phyloP scores from a whole-genome alignment of 2,888 invertebrate genomes.

The Ethmia dodecea region DNA sequence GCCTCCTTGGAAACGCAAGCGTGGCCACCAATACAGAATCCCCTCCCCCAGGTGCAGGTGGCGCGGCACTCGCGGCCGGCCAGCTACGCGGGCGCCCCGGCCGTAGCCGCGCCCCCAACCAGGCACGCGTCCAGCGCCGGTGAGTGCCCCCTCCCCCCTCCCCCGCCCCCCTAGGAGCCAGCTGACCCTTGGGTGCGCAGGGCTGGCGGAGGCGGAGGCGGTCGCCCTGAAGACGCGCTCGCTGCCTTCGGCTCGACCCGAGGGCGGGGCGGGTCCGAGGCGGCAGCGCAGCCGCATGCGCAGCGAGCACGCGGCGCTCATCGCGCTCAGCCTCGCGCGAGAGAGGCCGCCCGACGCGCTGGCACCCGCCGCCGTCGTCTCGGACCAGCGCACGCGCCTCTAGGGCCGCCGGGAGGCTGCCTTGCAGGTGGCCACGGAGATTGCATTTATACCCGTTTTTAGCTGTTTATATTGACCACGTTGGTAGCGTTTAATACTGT shows the following conservation, averaged over 20 bases:
- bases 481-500: too few species aligned
- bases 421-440: conserved; percentile 57
- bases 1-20: too few species aligned
- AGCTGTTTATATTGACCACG: too few species aligned
- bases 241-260: conserved; percentile 83
- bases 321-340: conserved; percentile 86
- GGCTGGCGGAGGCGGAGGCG: conserved; percentile 36
- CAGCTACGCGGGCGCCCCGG: conserved; percentile 53
- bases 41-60: conserved; percentile 35
- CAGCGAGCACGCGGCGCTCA: conserved; percentile 89
- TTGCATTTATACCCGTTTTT: too few species aligned
- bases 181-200: conserved; percentile 38
- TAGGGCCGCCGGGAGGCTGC: conserved; percentile 40
- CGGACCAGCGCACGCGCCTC: conserved; percentile 88
- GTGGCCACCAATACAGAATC: too few species aligned
- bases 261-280: conserved; percentile 74
- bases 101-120: conserved; percentile 23
- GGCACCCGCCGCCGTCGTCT: conserved; percentile 88
- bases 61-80: conserved; percentile 55
- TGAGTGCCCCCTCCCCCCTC: not conserved
- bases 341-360: conserved; percentile 83
- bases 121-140: conserved; percentile 1
- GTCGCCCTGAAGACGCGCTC: conserved; percentile 80
- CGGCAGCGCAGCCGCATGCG: conserved; percentile 77
- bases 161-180: not conserved